phyloP scores from a whole-genome alignment of 2,797 vertebrate species.

The Sebastes steindachneri region DNA sequence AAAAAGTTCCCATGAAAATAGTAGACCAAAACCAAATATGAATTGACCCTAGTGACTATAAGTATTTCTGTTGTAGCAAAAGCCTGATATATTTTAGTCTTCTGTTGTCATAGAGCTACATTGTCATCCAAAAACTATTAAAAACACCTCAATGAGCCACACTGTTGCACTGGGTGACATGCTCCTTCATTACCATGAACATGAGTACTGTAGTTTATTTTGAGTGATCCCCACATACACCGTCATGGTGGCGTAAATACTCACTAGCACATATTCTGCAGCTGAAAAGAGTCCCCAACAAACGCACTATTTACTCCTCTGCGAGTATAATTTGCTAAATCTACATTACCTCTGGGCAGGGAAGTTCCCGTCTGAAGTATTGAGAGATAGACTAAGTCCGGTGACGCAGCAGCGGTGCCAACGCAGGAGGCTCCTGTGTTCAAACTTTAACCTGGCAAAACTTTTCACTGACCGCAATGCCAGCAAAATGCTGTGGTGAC shows the following conservation, averaged over 20 bases:
- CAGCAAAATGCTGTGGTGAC: neutral
- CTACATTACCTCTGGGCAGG: neutral
- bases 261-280: neutral
- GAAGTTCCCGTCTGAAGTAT: neutral
- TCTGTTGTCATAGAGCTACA: neutral
- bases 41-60: neutral
- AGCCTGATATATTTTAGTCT: neutral
- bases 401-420: neutral
- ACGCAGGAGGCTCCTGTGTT: neutral
- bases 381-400: neutral
- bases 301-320: neutral
- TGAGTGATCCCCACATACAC: neutral
- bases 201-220: neutral
- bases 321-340: neutral
- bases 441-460: neutral
- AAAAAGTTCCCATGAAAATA: neutral
- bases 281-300: neutral
- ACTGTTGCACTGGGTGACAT: neutral
- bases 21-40: neutral
- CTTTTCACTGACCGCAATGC: rapidly evolving
- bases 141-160: neutral
- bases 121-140: neutral
- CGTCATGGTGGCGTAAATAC: neutral
- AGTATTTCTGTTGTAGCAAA: neutral
- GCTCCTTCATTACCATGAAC: neutral